These are phyloP conservation scores for Diadegma fenestrale DNA, from an alignment of 2,888 invertebrate genomes.

Conservation along the genomic window DNA sequence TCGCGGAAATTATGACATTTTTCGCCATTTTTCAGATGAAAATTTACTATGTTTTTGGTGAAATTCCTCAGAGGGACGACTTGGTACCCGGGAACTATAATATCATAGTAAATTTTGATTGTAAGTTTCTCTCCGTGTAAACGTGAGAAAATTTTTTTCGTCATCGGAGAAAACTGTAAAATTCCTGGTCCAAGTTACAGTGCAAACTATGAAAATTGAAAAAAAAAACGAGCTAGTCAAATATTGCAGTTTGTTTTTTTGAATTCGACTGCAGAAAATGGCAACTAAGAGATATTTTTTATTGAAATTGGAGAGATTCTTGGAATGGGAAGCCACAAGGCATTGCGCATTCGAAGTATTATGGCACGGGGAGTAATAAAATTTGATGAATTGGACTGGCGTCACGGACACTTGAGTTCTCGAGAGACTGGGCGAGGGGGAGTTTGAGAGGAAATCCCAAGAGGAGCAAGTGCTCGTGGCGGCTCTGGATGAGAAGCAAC, in stretches of 20 bases:
- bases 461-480: constrained; percentile 37
- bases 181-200: background rate
- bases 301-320: constrained; percentile 3
- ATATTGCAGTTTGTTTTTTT: background rate
- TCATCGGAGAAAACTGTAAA: no score
- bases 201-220: background rate
- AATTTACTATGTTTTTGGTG: no score
- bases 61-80: no score
- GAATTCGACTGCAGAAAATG: background rate
- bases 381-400: constrained; percentile 60
- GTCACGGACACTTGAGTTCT: constrained; percentile 58
- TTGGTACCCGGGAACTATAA: no score
- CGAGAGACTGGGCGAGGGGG: constrained; percentile 26
- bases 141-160: no score
- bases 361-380: constrained; percentile 47
- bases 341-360: constrained; percentile 54
- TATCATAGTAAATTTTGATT: no score
- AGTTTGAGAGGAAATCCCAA: constrained; percentile 38
- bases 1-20: no score
- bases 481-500: constrained; percentile 32
- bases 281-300: background rate
- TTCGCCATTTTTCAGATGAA: no score
- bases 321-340: constrained; percentile 7
- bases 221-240: no score
- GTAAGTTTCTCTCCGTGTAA: no score